Conservation (phyloP, 2,888 invertebrate species). For the Cephus sareptanus region DNA sequence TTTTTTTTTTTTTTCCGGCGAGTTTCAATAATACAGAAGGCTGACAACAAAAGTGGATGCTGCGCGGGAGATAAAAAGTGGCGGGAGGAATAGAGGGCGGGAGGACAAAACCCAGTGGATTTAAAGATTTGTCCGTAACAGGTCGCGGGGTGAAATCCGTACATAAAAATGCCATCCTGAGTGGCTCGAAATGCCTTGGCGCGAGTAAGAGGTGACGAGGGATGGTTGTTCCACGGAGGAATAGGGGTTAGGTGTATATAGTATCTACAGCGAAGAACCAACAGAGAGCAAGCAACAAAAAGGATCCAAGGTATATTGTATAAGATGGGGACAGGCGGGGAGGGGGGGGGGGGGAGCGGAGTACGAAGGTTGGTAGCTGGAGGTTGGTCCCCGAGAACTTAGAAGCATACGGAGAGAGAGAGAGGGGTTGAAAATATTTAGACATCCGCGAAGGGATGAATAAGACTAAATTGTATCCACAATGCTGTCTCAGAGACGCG, state of each 20-base stretch:
- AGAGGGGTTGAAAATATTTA: conserved; percentile 63
- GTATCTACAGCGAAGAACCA: too few relatives aligned
- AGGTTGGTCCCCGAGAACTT: conserved; percentile 9
- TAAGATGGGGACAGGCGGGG: too few relatives aligned
- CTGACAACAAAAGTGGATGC: conserved; percentile 20
- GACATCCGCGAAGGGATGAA: conserved; percentile 67
- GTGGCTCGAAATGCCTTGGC: conserved; percentile 14
- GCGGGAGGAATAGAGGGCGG: conserved; percentile 15
- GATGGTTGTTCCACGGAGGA: conserved; percentile 5
- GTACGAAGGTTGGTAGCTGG: too few relatives aligned
- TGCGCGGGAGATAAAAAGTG: conserved; percentile 12
- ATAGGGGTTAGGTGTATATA: neutral
- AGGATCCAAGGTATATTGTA: too few relatives aligned
- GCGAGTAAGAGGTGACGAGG: conserved; percentile 4
- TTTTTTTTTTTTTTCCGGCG: too few relatives aligned
- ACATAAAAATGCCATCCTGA: neutral
- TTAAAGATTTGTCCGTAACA: conserved; percentile 6
- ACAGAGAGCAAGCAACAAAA: too few relatives aligned
- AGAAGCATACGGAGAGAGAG: conserved; percentile 23
- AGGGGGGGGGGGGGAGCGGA: rapidly evolving
- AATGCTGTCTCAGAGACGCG: conserved; percentile 72
- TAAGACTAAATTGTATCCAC: conserved; percentile 74
- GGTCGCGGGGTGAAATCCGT: neutral
- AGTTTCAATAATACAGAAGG: neutral
- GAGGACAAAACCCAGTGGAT: conserved; percentile 17